A percentile compares a stretch with the other conserved stretches of the same genome.
phyloP scores from a whole-genome alignment of 1,140 invertebrate genomes.

The Mercenaria mercenaria region DNA sequence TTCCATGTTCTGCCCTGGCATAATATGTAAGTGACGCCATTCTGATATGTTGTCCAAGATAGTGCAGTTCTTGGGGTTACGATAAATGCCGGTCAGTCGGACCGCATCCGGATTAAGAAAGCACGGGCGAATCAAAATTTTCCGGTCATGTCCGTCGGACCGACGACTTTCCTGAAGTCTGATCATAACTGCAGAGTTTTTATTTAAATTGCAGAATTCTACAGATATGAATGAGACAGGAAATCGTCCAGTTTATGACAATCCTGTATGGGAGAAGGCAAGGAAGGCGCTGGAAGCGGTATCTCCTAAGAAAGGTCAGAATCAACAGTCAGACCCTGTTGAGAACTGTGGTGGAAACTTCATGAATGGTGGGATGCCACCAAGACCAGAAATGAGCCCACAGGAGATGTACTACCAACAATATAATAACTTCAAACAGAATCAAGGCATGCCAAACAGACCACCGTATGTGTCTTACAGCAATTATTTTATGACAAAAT shows the following conservation, averaged over 20 bases:
- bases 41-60: no score
- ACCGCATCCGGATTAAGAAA: no score
- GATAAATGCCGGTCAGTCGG: no score
- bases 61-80: no score
- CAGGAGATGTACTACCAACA: conserved; percentile 59
- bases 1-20: no score
- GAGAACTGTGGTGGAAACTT: neutral
- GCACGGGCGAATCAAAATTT: no score
- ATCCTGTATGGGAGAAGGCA: conserved; percentile 47
- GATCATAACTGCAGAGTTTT: no score
- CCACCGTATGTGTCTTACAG: conserved; percentile 48
- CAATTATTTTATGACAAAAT: no score
- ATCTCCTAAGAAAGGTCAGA: conserved; percentile 48
- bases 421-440: conserved; percentile 44
- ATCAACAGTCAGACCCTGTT: neutral
- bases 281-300: conserved; percentile 56
- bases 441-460: conserved; percentile 27
- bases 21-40: no score
- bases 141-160: no score
- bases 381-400: neutral
- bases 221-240: conserved; percentile 7
- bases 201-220: no score
- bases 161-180: no score
- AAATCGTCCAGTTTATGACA: conserved; percentile 19
- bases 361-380: conserved; percentile 17